Conservation (phyloP, 2,113 vertebrate genomes). For the Zosterops hypoxanthus region DNA sequence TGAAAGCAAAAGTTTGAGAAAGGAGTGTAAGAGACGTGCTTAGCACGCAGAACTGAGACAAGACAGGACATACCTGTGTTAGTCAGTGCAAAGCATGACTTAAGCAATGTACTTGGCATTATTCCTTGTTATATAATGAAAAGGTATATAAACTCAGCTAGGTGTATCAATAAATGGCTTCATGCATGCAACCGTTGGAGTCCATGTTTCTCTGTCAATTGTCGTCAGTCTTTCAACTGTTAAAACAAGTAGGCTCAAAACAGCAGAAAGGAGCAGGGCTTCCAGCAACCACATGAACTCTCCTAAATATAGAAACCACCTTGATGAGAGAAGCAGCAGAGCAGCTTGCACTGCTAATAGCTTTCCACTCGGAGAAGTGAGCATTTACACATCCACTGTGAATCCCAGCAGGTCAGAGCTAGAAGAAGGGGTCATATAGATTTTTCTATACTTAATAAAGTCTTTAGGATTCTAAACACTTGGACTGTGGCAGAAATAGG, state of each 20-base stretch:
- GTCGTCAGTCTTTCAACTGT: background rate
- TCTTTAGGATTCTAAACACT: background rate
- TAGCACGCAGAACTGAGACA: too few relatives aligned
- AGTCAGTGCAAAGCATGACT: too few relatives aligned
- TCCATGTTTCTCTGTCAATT: too few relatives aligned
- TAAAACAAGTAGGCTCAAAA: background rate
- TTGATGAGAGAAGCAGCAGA: background rate
- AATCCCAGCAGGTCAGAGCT: background rate
- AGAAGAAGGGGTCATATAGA: background rate
- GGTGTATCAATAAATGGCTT: too few relatives aligned
- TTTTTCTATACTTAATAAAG: slow-evolving; percentile 12
- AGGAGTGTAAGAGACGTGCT: too few relatives aligned
- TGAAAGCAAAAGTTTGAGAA: too few relatives aligned
- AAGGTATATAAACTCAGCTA: too few relatives aligned
- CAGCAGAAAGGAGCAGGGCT: background rate
- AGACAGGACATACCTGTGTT: too few relatives aligned
- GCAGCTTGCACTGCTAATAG: background rate
- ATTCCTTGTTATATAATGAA: too few relatives aligned
- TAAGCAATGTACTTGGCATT: too few relatives aligned
- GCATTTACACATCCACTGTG: background rate
- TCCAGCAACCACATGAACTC: background rate
- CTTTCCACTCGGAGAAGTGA: background rate
- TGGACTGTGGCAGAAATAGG: background rate
- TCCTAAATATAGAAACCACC: slow-evolving; percentile 1
- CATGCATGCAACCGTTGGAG: too few relatives aligned